A percentile compares a stretch with the other conserved stretches of the same genome.
phyloP scores from a whole-genome alignment of 2,888 invertebrate genomes.

The Chrysodeixis includens region DNA sequence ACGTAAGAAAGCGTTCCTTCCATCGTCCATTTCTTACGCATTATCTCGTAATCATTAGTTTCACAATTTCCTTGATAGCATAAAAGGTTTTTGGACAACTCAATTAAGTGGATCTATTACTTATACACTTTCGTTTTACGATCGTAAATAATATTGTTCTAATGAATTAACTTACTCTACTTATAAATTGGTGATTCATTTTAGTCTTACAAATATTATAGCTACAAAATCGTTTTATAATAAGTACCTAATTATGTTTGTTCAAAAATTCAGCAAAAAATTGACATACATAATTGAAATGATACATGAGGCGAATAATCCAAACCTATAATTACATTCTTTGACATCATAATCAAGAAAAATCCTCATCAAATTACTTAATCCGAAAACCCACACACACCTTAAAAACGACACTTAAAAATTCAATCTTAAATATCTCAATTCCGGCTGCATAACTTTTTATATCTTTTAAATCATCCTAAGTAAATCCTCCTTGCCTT shows the following conservation, averaged over 20 bases:
- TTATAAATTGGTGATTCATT: background rate
- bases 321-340: background rate
- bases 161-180: background rate
- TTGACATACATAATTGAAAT: background rate
- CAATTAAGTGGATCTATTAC: constrained; percentile 74
- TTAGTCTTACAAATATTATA: background rate
- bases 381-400: background rate
- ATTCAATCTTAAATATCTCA: background rate
- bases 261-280: background rate
- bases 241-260: too few relatives aligned
- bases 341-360: background rate
- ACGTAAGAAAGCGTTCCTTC: constrained; percentile 82
- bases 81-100: constrained; percentile 79
- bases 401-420: background rate
- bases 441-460: background rate
- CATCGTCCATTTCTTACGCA: constrained; percentile 85
- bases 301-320: background rate
- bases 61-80: constrained; percentile 78
- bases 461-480: background rate
- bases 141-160: constrained; percentile 7
- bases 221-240: too few relatives aligned
- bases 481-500: background rate
- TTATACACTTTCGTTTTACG: constrained; percentile 60
- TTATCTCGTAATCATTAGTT: constrained; percentile 87
- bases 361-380: background rate